phyloP scores from a whole-genome alignment of 2,888 invertebrate genomes.

The Eucera pruinosa region DNA sequence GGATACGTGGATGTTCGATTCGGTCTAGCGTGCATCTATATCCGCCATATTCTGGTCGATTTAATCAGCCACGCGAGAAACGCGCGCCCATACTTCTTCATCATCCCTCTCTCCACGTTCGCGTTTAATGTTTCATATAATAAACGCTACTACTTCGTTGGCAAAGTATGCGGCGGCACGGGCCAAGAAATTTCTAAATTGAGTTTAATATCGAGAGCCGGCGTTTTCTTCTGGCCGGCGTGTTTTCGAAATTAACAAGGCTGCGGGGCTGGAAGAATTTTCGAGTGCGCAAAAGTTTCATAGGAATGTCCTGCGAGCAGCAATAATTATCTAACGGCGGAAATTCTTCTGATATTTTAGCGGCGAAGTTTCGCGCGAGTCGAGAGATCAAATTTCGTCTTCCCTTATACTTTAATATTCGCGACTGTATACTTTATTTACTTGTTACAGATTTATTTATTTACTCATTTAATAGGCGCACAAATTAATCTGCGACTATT shows the following conservation, averaged over 20 bases:
- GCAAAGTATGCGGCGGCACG: not conserved
- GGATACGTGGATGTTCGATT: slow-evolving; percentile 9
- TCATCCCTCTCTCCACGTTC: too few relatives aligned
- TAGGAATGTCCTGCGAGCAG: too few relatives aligned
- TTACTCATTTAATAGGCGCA: too few relatives aligned
- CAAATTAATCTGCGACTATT: too few relatives aligned
- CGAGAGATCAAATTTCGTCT: too few relatives aligned
- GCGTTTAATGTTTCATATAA: not conserved
- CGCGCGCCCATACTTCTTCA: slow-evolving; percentile 7
- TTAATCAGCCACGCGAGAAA: slow-evolving; percentile 9
- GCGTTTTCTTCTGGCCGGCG: slow-evolving; percentile 2
- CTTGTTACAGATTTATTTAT: too few relatives aligned
- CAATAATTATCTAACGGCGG: not conserved
- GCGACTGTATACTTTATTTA: too few relatives aligned
- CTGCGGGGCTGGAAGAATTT: slow-evolving; percentile 17
- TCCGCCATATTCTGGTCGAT: not conserved
- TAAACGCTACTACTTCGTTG: not conserved
- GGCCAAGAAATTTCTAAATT: slow-evolving; percentile 28
- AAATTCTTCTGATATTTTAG: slow-evolving; percentile 1
- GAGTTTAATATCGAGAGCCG: slow-evolving; percentile 13
- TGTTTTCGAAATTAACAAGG: slow-evolving; percentile 31
- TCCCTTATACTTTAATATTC: too few relatives aligned
- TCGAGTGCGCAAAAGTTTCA: not conserved
- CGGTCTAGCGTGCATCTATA: not conserved
- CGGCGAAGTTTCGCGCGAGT: too few relatives aligned